Conservation (phyloP, 64 coral and sea anemone genomes). For the Stichodactyla helianthus region DNA sequence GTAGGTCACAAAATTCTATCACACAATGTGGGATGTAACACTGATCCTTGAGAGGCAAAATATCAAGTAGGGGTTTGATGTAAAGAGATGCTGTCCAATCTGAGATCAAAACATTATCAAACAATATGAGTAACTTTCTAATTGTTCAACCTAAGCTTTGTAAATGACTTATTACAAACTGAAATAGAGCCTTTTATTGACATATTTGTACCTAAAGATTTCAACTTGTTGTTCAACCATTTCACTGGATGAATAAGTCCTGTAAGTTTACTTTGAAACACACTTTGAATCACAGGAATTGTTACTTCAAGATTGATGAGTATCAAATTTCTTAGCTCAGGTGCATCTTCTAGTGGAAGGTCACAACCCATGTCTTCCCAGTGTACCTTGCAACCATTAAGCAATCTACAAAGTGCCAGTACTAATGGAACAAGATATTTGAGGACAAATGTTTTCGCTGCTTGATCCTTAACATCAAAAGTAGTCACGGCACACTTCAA, state of each 20-base stretch:
- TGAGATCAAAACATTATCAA: not conserved
- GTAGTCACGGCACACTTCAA: not conserved
- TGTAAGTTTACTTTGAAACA: not conserved
- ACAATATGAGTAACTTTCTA: no score
- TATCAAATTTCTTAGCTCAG: not conserved
- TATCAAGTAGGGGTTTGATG: constrained; percentile 7
- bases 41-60: constrained; percentile 1
- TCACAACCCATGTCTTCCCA: constrained; percentile 25
- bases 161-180: no score
- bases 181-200: no score
- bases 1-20: not conserved
- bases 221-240: not conserved
- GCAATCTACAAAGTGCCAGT: constrained; percentile 19
- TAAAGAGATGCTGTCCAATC: constrained; percentile 33
- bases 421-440: constrained; percentile 33
- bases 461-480: not conserved
- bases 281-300: not conserved
- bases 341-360: not conserved
- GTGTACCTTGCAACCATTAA: constrained; percentile 30
- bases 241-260: not conserved
- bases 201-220: not conserved
- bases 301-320: not conserved
- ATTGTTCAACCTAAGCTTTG: no score
- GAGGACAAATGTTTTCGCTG: not conserved
- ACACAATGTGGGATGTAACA: constrained; percentile 8